These are phyloP conservation scores for Misgurnus anguillicaudatus DNA, from an alignment of 2,113 vertebrate species.

Conservation along the genomic window DNA sequence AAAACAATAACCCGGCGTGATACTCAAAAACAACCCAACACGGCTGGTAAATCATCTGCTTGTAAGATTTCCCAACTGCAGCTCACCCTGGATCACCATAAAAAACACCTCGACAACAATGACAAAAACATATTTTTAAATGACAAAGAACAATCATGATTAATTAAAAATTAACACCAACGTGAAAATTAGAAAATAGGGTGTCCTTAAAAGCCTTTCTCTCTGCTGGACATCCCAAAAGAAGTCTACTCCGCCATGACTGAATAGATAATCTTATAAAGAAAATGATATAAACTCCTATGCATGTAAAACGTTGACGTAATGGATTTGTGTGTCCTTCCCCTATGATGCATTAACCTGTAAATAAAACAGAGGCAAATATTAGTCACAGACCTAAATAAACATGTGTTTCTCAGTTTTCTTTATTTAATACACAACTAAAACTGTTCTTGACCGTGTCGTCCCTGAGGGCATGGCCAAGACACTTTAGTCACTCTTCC, in stretches of 20 bases:
- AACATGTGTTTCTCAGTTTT: background rate
- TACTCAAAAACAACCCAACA: background rate
- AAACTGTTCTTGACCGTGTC: too few relatives aligned
- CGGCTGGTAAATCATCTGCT: background rate
- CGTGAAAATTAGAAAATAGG: constrained; percentile 43
- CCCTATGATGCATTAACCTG: constrained; percentile 30
- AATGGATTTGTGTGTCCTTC: background rate
- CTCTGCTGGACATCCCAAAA: constrained; percentile 66
- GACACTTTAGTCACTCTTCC: too few relatives aligned
- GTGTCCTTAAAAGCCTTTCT: constrained; percentile 69
- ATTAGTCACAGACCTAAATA: background rate
- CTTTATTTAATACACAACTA: too few relatives aligned
- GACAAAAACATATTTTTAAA: constrained; percentile 34
- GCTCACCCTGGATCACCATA: constrained; percentile 45
- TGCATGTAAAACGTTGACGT: background rate
- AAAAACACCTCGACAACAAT: background rate
- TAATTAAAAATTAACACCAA: background rate
- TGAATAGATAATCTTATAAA: constrained; percentile 47
- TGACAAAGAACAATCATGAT: background rate
- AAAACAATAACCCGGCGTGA: background rate
- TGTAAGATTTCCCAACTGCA: too few relatives aligned
- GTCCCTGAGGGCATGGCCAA: too few relatives aligned
- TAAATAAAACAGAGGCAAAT: background rate
- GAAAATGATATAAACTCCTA: constrained; percentile 25
- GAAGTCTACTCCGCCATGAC: constrained; percentile 67